phyloP scores from a whole-genome alignment of 2,888 invertebrate genomes.

The Germaria angustata region DNA sequence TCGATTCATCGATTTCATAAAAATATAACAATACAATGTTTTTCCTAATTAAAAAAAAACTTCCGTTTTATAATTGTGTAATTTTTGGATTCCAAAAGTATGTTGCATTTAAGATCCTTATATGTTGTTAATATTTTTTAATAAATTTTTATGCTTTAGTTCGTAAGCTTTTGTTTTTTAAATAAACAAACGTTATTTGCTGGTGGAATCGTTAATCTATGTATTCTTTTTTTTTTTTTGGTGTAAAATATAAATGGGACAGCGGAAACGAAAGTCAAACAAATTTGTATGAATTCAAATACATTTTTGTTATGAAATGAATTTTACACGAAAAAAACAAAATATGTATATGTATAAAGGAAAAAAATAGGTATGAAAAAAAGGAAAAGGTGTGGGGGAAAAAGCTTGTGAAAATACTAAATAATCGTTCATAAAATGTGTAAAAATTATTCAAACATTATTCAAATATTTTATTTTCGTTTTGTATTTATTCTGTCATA shows the following conservation, averaged over 20 bases:
- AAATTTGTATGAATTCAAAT: conserved; percentile 23
- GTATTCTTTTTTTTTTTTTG: background rate
- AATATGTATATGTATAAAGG: background rate
- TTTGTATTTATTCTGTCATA: background rate
- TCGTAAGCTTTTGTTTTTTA: conserved; percentile 1
- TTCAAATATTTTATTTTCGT: no score
- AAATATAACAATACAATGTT: no score
- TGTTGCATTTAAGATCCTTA: no score
- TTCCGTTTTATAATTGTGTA: no score
- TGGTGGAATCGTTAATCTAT: background rate
- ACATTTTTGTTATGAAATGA: background rate
- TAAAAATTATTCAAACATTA: background rate
- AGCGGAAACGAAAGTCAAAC: conserved; percentile 46
- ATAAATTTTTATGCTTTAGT: background rate
- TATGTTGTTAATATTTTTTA: background rate
- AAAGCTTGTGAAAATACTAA: background rate
- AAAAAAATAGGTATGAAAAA: background rate
- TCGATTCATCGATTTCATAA: no score
- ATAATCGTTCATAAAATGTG: background rate
- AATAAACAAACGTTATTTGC: background rate
- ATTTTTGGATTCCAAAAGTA: no score
- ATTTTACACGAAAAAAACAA: background rate
- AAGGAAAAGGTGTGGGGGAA: background rate
- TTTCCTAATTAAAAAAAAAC: no score
- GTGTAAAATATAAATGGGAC: conserved; percentile 12